These are phyloP conservation scores for Periplaneta americana DNA, from an alignment of 1,140 invertebrate species.

Conservation along the genomic window DNA sequence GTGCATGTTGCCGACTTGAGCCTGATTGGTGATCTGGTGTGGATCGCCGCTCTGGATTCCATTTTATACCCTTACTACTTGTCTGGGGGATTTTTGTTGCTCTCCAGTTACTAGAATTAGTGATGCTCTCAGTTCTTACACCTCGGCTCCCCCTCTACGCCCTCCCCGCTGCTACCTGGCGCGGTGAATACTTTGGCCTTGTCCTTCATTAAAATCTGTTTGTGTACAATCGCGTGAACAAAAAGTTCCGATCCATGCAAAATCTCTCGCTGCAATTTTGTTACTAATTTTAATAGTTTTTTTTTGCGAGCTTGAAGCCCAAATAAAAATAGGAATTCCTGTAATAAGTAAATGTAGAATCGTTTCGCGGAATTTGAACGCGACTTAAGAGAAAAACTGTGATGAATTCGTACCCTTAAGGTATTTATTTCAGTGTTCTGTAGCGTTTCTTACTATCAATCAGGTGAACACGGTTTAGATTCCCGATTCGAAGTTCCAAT, in stretches of 20 bases:
- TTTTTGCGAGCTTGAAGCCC: too few species aligned
- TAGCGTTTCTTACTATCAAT: too few species aligned
- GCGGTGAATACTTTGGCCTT: background rate
- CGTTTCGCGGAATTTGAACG: too few species aligned
- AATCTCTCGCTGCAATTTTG: too few species aligned
- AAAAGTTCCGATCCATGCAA: background rate
- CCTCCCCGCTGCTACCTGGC: background rate
- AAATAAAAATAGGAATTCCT: too few species aligned
- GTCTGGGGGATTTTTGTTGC: background rate
- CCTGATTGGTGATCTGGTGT: background rate
- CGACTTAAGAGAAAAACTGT: too few species aligned
- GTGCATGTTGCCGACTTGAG: background rate
- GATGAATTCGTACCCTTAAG: too few species aligned
- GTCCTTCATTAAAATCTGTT: background rate
- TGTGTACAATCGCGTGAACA: background rate
- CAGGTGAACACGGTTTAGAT: too few species aligned
- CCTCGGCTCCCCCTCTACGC: background rate
- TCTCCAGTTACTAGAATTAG: background rate
- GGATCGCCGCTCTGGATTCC: background rate
- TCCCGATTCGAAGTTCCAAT: too few species aligned
- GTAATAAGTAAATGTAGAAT: too few species aligned
- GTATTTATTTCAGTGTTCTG: too few species aligned
- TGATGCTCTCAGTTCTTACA: background rate
- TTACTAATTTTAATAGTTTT: too few species aligned
- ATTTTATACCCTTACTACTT: background rate